Conservation (phyloP, 1,140 invertebrate species). For the Reticulitermes speratus region DNA sequence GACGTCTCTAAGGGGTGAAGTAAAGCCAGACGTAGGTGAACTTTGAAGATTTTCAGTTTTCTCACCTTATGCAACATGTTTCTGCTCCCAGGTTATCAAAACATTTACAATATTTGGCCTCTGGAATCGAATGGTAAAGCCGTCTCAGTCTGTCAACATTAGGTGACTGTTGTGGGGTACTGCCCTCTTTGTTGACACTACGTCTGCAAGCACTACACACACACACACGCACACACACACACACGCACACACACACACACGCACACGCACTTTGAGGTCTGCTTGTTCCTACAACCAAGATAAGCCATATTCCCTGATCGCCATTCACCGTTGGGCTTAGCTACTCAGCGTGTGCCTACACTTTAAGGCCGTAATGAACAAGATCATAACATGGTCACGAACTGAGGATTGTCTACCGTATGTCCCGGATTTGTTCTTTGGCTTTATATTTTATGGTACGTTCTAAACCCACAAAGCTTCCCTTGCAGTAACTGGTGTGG, state of each 20-base stretch:
- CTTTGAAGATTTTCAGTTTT: no score
- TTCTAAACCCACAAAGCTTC: no score
- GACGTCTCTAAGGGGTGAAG: no score
- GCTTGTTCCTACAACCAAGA: not conserved
- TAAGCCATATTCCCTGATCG: not conserved
- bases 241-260: no score
- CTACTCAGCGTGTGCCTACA: no score
- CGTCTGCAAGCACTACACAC: not conserved
- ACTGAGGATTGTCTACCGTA: not conserved
- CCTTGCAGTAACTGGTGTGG: no score
- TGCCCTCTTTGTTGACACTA: not conserved
- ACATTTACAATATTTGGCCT: not conserved
- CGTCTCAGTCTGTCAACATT: not conserved
- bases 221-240: no score
- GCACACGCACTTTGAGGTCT: not conserved
- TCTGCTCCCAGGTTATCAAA: no score
- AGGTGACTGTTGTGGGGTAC: not conserved
- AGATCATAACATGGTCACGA: not conserved
- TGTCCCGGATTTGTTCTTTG: not conserved
- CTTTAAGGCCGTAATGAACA: not conserved
- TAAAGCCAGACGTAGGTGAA: no score
- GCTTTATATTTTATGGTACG: not conserved
- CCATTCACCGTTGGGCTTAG: not conserved
- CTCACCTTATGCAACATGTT: no score
- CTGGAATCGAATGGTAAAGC: not conserved